Evolutionary conservation across 1,140 invertebrate species (phyloP).

Genomic region (Drosophila burlai): DNA sequence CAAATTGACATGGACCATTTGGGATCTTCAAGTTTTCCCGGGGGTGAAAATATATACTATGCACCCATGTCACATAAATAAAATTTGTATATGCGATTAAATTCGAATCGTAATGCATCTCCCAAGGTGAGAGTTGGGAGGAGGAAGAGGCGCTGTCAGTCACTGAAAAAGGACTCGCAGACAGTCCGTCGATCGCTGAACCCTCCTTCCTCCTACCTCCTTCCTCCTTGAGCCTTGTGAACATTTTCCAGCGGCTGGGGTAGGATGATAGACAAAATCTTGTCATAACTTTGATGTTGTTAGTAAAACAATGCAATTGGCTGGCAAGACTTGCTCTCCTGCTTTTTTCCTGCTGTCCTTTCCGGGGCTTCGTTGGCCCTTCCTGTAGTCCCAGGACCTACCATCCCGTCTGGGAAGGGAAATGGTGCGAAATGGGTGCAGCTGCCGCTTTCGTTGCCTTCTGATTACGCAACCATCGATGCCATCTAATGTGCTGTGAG

Average conservation of each 20-base stretch:
- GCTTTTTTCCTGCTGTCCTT: constrained; percentile 28
- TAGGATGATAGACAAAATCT: constrained; percentile 81
- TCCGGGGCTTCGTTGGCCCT: constrained; percentile 52
- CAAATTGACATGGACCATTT: constrained; percentile 74
- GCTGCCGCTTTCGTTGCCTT: constrained; percentile 55
- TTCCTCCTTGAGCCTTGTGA: constrained; percentile 29
- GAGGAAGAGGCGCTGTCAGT: constrained; percentile 56
- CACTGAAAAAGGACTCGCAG: constrained; percentile 42
- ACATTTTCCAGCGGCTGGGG: constrained; percentile 25
- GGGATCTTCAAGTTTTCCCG: constrained; percentile 44
- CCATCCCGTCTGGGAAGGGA: constrained; percentile 59
- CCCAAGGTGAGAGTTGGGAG: constrained; percentile 31
- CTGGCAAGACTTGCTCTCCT: constrained; percentile 31
- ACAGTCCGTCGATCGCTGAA: constrained; percentile 48
- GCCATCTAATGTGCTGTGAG: constrained; percentile 74
- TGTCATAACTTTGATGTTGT: constrained; percentile 84
- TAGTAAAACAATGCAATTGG: constrained; percentile 81
- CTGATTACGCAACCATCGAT: constrained; percentile 69
- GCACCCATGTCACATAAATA: constrained; percentile 81
- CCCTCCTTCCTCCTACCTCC: constrained; percentile 30
- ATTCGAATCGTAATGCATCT: constrained; percentile 81
- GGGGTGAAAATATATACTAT: constrained; percentile 35
- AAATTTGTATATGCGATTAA: constrained; percentile 84
- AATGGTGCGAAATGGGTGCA: constrained; percentile 69
- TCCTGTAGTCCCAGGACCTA: constrained; percentile 7